These are phyloP conservation scores for Eublepharis macularius DNA, from an alignment of 2,113 vertebrate species.

Conservation along the genomic window DNA sequence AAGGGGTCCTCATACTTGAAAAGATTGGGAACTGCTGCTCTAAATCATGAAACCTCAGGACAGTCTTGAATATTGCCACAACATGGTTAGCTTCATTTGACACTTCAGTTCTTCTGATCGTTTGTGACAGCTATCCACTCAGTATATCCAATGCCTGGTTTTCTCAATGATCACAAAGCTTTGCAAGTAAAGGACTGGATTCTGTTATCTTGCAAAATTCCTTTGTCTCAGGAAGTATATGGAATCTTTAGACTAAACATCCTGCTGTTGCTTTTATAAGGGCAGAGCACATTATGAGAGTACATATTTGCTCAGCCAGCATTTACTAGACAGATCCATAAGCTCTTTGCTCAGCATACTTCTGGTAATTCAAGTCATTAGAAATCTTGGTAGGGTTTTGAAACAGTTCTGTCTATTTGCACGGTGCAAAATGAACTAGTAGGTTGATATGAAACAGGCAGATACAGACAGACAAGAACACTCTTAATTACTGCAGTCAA, in stretches of 20 bases:
- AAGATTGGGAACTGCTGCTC: too few species aligned
- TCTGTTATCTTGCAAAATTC: conserved; percentile 33
- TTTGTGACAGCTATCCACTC: neutral
- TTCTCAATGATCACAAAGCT: neutral
- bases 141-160: neutral
- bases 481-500: conserved; percentile 21
- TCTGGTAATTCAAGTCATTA: conserved; percentile 47
- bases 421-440: conserved; percentile 49
- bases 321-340: conserved; percentile 34
- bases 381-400: conserved; percentile 20
- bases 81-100: neutral
- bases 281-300: neutral
- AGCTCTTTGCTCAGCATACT: conserved; percentile 23
- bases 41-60: too few species aligned
- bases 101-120: neutral
- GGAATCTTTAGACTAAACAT: conserved; percentile 42
- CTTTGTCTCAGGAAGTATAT: conserved; percentile 5
- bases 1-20: too few species aligned
- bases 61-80: neutral
- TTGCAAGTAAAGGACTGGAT: conserved; percentile 7
- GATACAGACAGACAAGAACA: conserved; percentile 26
- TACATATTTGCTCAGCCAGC: conserved; percentile 15
- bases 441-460: neutral
- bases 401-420: conserved; percentile 43
- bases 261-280: conserved; percentile 14